These are phyloP conservation scores for Nasonia longicornis DNA, from an alignment of 1,140 invertebrate species.

Conservation along the genomic window DNA sequence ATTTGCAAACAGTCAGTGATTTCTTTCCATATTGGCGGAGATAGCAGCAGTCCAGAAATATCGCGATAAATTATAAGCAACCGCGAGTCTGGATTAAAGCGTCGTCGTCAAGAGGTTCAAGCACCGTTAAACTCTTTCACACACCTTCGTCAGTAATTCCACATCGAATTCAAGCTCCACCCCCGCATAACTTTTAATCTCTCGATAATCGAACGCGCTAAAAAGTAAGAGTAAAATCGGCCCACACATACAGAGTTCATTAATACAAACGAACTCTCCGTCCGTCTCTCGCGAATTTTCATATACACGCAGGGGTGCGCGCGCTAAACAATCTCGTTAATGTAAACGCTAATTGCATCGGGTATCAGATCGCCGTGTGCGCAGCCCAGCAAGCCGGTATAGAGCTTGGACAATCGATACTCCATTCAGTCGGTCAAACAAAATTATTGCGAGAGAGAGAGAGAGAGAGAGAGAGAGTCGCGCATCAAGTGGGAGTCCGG, in stretches of 20 bases:
- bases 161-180: too few species aligned
- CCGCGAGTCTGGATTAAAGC: too few species aligned
- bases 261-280: not conserved
- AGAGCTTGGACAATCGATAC: not conserved
- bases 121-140: too few species aligned
- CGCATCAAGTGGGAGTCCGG: not conserved
- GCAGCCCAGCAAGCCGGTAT: not conserved
- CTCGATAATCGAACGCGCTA: not conserved
- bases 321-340: not conserved
- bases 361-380: not conserved
- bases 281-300: not conserved
- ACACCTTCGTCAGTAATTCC: too few species aligned
- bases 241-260: not conserved
- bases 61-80: too few species aligned
- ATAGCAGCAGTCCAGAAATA: too few species aligned
- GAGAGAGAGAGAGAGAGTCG: not conserved
- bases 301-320: not conserved
- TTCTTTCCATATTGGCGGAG: too few species aligned
- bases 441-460: not conserved
- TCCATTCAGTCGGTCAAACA: conserved; percentile 1
- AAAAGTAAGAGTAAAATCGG: not conserved
- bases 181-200: too few species aligned
- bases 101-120: too few species aligned
- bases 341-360: conserved; percentile 1
- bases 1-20: too few species aligned